Percentiles rank a stretch among this genome's conserved stretches.
phyloP scores from a whole-genome alignment of 2,797 vertebrate species.

The Enteromius anoplus region DNA sequence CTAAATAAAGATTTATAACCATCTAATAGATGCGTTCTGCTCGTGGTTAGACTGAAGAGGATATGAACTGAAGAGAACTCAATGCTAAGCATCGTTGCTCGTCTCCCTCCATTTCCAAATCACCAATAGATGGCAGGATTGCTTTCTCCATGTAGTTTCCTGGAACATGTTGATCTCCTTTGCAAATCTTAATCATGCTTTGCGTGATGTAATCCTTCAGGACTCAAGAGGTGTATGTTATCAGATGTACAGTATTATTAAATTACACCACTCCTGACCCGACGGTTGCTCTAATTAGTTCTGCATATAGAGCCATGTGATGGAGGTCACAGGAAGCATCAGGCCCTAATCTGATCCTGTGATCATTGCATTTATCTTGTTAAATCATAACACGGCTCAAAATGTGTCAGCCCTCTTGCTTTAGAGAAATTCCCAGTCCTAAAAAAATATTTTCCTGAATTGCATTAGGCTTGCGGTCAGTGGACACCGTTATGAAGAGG shows the following conservation, averaged over 20 bases:
- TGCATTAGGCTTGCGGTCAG: neutral
- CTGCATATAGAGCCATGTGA: conserved; percentile 23
- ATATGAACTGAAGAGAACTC: neutral
- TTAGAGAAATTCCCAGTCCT: neutral
- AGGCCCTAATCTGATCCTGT: conserved; percentile 22
- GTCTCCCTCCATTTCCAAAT: neutral
- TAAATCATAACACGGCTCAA: conserved; percentile 9
- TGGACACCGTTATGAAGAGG: conserved; percentile 12
- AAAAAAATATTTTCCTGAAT: neutral
- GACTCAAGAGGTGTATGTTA: conserved; percentile 8
- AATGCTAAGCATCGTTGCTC: neutral
- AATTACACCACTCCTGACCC: conserved; percentile 42
- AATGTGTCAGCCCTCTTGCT: neutral
- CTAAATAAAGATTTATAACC: neutral
- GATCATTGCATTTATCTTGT: conserved; percentile 27
- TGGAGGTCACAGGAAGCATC: conserved; percentile 30
- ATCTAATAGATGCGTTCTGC: neutral
- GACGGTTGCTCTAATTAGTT: conserved; percentile 14
- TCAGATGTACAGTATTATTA: conserved; percentile 33
- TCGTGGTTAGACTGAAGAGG: neutral
- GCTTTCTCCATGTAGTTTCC: conserved; percentile 17
- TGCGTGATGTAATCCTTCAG: conserved; percentile 19
- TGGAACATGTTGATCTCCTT: neutral
- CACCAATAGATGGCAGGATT: conserved; percentile 57
- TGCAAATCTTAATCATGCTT: neutral